Percentiles rank a stretch among this genome's conserved stretches.
These are phyloP conservation scores for Meliscaeva auricollis DNA, from an alignment of 2,888 invertebrate species.

Conservation along the genomic window DNA sequence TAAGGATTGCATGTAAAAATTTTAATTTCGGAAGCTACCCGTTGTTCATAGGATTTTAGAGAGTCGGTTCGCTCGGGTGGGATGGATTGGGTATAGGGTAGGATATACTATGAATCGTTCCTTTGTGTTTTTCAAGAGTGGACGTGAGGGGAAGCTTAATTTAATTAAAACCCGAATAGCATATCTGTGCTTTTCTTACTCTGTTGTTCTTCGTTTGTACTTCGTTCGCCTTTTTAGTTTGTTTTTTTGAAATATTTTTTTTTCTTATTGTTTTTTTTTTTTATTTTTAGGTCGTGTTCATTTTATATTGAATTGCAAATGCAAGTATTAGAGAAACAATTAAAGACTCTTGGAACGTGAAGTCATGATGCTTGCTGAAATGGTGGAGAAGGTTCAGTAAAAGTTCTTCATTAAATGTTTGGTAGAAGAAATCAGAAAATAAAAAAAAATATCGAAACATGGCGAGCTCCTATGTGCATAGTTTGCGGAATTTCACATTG, in stretches of 20 bases:
- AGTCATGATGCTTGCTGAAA: conserved; percentile 22
- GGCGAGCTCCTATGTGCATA: conserved; percentile 43
- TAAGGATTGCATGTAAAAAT: conserved; percentile 69
- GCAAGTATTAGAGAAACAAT: conserved; percentile 72
- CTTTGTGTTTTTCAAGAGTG: conserved; percentile 7
- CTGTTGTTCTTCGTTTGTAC: conserved; percentile 60
- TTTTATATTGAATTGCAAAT: conserved; percentile 67
- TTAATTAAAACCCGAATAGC: conserved; percentile 73
- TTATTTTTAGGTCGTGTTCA: conserved; percentile 2
- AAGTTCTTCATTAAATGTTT: conserved; percentile 62
- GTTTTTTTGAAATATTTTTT: neutral
- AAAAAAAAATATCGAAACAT: conserved; percentile 22
- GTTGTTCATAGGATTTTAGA: conserved; percentile 43
- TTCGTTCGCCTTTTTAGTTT: conserved; percentile 43
- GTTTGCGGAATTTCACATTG: conserved; percentile 46
- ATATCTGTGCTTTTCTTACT: conserved; percentile 72
- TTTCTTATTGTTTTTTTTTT: neutral
- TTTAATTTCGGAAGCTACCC: conserved; percentile 69
- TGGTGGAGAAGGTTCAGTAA: conserved; percentile 11
- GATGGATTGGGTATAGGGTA: neutral
- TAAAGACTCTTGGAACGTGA: conserved; percentile 54
- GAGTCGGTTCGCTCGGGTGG: conserved; percentile 1
- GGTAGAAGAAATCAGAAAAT: neutral
- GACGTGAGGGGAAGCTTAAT: conserved; percentile 54
- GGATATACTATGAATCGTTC: conserved; percentile 3